Conservation (phyloP, 2,113 vertebrate species). For the Esox niger region DNA sequence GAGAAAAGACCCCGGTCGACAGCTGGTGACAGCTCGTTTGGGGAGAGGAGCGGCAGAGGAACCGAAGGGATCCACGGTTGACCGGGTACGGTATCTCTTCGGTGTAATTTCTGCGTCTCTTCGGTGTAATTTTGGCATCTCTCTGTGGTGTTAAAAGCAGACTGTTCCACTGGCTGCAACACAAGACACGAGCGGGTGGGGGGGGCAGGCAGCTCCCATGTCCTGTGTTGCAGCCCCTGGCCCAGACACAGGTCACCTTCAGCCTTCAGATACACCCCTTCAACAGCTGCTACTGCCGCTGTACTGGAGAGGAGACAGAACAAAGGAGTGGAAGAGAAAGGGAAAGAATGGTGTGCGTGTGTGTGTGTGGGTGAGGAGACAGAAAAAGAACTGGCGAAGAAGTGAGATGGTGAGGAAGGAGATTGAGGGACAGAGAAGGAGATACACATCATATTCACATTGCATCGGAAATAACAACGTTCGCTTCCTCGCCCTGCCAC, state of each 20-base stretch:
- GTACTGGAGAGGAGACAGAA: conserved; percentile 44
- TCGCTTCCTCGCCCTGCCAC: conserved; percentile 46
- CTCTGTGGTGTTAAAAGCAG: conserved; percentile 19
- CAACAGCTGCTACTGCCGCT: conserved; percentile 44
- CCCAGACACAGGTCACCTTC: conserved; percentile 69
- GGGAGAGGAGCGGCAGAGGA: background rate
- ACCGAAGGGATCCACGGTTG: background rate
- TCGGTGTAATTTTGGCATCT: too few species aligned
- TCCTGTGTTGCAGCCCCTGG: conserved; percentile 82
- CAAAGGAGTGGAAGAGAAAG: conserved; percentile 16
- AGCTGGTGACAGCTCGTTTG: background rate
- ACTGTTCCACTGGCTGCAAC: conserved; percentile 80
- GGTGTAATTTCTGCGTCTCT: too few species aligned
- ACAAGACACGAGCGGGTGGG: conserved; percentile 80
- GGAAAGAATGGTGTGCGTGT: conserved; percentile 21
- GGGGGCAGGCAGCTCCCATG: conserved; percentile 72
- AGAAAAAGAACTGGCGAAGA: background rate
- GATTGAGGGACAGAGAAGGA: conserved; percentile 23
- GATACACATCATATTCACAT: conserved; percentile 53
- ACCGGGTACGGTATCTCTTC: background rate
- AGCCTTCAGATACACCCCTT: conserved; percentile 14
- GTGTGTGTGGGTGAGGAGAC: conserved; percentile 15
- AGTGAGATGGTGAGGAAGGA: conserved; percentile 9
- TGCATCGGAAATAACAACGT: conserved; percentile 57
- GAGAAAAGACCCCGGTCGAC: background rate